Conservation (phyloP, 2,888 invertebrate species). For the Phortica okadai region DNA sequence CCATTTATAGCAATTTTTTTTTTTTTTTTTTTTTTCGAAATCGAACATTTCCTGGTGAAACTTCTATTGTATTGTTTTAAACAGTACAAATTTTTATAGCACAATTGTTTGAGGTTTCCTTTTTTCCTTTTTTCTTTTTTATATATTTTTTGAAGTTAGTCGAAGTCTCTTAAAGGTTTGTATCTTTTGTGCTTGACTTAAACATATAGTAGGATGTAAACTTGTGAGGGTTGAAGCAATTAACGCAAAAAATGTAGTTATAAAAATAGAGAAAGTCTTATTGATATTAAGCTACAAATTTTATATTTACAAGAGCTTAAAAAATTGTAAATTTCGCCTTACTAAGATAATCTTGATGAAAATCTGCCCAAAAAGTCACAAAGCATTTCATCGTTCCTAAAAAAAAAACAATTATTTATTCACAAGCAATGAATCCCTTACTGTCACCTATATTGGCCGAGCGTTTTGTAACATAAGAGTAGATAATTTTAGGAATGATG, state of each 20-base stretch:
- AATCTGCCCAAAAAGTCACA: too few relatives aligned
- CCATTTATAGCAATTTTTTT: constrained; percentile 11
- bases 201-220: neutral
- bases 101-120: constrained; percentile 40
- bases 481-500: too few relatives aligned
- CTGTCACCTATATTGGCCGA: too few relatives aligned
- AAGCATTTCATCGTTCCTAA: too few relatives aligned
- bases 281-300: too few relatives aligned
- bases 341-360: too few relatives aligned
- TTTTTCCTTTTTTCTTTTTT: neutral
- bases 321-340: too few relatives aligned
- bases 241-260: neutral
- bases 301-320: too few relatives aligned
- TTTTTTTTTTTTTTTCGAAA: neutral
- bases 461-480: too few relatives aligned
- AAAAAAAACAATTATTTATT: too few relatives aligned
- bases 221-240: neutral
- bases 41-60: constrained; percentile 59
- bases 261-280: too few relatives aligned
- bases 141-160: neutral
- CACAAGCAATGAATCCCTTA: too few relatives aligned
- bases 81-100: constrained; percentile 49
- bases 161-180: neutral
- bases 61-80: constrained; percentile 39
- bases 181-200: neutral